Conservation (phyloP, 1,140 invertebrate genomes). For the Delia radicum region DNA sequence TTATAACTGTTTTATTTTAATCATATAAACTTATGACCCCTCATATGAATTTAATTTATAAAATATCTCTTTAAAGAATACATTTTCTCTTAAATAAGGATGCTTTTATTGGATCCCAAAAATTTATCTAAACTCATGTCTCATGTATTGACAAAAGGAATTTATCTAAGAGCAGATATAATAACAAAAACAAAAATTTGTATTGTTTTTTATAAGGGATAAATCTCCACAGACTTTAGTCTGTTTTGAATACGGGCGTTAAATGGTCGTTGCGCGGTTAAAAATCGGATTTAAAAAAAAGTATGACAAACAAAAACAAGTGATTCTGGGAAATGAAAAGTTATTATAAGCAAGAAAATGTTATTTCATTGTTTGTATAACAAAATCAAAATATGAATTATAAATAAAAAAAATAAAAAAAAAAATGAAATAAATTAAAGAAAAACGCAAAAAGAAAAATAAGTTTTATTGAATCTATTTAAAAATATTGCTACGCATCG, state of each 20-base stretch:
- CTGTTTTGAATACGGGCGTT: constrained; percentile 32
- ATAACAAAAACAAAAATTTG: not conserved
- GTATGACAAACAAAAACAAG: not conserved
- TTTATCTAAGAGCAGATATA: not conserved
- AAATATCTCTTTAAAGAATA: no score
- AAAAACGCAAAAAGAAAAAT: not conserved
- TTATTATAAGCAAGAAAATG: not conserved
- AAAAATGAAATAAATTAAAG: not conserved
- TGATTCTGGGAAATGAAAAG: not conserved
- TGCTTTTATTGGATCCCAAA: not conserved
- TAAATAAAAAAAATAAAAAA: not conserved
- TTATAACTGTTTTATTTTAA: no score
- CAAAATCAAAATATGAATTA: not conserved
- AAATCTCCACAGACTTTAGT: constrained; percentile 19
- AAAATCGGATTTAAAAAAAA: not conserved
- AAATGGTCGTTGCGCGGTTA: constrained; percentile 24
- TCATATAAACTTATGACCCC: no score
- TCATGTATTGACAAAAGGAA: no score
- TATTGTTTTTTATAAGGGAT: not conserved
- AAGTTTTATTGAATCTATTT: not conserved
- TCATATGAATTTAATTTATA: no score
- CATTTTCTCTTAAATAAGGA: not conserved
- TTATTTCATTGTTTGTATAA: not conserved
- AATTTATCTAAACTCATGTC: not conserved
- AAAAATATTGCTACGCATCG: not conserved